Percentiles rank a stretch among this genome's conserved stretches.
phyloP scores from a whole-genome alignment of 2,888 invertebrate species.

The Lycaena phlaeas region DNA sequence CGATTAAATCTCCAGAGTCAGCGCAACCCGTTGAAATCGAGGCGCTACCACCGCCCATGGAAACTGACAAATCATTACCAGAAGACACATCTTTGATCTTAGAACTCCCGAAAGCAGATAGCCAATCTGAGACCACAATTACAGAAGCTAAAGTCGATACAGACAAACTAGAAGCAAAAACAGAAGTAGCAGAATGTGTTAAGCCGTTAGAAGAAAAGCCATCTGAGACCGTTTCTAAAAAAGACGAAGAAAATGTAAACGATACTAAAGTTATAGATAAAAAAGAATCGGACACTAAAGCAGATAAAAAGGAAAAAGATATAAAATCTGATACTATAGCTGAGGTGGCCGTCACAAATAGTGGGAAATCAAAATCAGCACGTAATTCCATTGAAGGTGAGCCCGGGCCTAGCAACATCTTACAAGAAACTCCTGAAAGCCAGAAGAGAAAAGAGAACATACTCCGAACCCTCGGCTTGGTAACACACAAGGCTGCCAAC shows the following conservation, averaged over 20 bases:
- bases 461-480: conserved; percentile 80
- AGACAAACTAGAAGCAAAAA: conserved; percentile 2
- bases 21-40: conserved; percentile 38
- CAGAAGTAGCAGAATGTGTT: neutral
- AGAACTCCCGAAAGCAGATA: conserved; percentile 30
- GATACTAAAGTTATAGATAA: no score
- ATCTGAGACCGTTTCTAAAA: no score
- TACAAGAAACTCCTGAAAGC: conserved; percentile 74
- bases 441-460: conserved; percentile 82
- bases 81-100: conserved; percentile 35
- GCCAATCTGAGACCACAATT: conserved; percentile 19
- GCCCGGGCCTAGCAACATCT: conserved; percentile 49
- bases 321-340: conserved; percentile 1
- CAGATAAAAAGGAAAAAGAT: conserved; percentile 1
- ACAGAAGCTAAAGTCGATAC: conserved; percentile 13
- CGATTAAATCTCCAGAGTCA: conserved; percentile 41
- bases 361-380: conserved; percentile 36
- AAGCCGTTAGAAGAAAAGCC: no score
- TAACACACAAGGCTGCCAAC: conserved; percentile 82
- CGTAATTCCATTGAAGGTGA: conserved; percentile 41
- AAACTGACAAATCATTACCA: conserved; percentile 36
- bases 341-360: conserved; percentile 22
- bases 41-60: conserved; percentile 44
- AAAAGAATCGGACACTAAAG: conserved; percentile 3
- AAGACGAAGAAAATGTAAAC: no score